Evolutionary conservation across 2,113 vertebrate species (phyloP), one percentile per base, ranked within the genome.

Genomic region (Calonectris borealis): DNA sequence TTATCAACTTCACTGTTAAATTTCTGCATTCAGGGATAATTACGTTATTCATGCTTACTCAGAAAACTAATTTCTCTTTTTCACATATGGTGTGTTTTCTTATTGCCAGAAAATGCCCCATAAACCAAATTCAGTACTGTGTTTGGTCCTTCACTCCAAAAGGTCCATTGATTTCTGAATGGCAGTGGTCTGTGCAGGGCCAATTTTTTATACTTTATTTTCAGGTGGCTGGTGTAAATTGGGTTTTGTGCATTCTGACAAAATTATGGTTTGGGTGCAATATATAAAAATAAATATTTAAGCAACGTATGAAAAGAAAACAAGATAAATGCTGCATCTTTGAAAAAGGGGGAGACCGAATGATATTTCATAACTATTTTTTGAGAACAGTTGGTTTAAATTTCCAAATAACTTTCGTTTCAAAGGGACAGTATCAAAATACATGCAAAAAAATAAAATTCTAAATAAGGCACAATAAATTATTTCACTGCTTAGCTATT

Each of bases 401-500:
- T 98, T 98, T 98, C 95, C 95, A 97, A 98, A 97, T 96, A 97
- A 95, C 94, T 96, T 93, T 95, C n/a, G 11, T 98, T 98, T 98
- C 97, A 98, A 98, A 98, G 83, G 96, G 94, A 95, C 92, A 97
- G 91, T 97, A 98, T 97, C 98, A 98, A 98, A 98, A 98, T 97
- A 98, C 90, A 97, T 98, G 97, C 94, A 96, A 98, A 98, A 98
- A 98, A 98, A 98, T 97, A 98, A 98, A 97, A 98, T 92, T 97
- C 98, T 98, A 98, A 98, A 98, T 98, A 97, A 98, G 97, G 97
- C 95, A 96, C 97, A 97, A 98, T 98, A 98, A 98, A 98, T 98
- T 98, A 98, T 98, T 98, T 98, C 98, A 98, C 96, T 98, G 97
- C 96, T 95, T 96, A 97, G 94, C 96, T 97, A 98, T 98, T 98